Conservation (phyloP, 2,113 vertebrate genomes). For the Pimephales promelas region DNA sequence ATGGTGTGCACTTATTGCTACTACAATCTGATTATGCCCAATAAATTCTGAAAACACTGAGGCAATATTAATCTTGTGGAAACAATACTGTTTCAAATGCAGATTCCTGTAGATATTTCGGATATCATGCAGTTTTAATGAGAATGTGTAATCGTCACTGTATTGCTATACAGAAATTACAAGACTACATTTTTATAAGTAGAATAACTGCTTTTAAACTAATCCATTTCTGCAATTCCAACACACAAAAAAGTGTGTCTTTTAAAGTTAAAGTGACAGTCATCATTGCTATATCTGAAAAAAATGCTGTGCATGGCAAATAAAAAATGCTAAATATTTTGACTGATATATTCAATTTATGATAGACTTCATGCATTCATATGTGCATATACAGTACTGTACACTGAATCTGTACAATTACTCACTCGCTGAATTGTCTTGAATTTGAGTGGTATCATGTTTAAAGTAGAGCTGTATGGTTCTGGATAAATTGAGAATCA, state of each 20-base stretch:
- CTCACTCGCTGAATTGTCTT: not conserved
- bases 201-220: slow-evolving; percentile 46
- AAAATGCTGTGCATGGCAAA: not conserved
- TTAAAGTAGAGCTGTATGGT: too few species aligned
- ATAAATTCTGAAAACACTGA: slow-evolving; percentile 62
- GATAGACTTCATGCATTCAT: too few species aligned
- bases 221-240: not conserved
- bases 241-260: slow-evolving; percentile 20
- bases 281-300: not conserved
- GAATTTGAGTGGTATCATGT: not conserved
- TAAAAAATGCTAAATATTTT: too few species aligned
- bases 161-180: slow-evolving; percentile 55
- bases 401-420: not conserved
- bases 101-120: slow-evolving; percentile 54
- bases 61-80: slow-evolving; percentile 62
- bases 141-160: slow-evolving; percentile 50
- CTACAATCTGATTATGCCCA: slow-evolving; percentile 61
- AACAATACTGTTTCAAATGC: slow-evolving; percentile 55
- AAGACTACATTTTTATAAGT: slow-evolving; percentile 60
- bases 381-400: too few species aligned
- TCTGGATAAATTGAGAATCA: too few species aligned
- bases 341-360: too few species aligned
- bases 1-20: slow-evolving; percentile 52
- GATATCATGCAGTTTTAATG: slow-evolving; percentile 61
- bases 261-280: slow-evolving; percentile 8